These are phyloP conservation scores for Polypedilum pembai DNA, from an alignment of 1,140 invertebrate genomes.

Conservation along the genomic window DNA sequence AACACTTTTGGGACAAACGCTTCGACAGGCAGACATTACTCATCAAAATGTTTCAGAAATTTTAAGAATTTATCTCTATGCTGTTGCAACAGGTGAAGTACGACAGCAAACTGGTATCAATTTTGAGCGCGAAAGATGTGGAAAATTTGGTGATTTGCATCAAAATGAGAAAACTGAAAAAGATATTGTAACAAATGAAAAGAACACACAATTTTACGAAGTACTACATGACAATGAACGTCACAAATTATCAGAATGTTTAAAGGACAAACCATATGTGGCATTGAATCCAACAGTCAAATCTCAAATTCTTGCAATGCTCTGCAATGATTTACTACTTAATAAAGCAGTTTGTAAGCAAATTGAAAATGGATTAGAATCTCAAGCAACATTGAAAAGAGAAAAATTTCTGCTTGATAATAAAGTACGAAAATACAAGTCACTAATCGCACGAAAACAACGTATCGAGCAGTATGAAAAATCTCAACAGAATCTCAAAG, in stretches of 20 bases:
- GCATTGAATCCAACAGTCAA: slow-evolving; percentile 80
- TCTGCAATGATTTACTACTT: slow-evolving; percentile 89
- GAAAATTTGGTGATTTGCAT: slow-evolving; percentile 68
- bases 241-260: slow-evolving; percentile 59
- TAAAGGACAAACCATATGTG: slow-evolving; percentile 74
- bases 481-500: slow-evolving; percentile 45
- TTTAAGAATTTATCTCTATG: slow-evolving; percentile 79
- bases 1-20: slow-evolving; percentile 79
- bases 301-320: slow-evolving; percentile 76
- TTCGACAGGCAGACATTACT: slow-evolving; percentile 86
- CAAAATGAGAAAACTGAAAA: slow-evolving; percentile 60
- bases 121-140: slow-evolving; percentile 67
- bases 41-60: slow-evolving; percentile 88
- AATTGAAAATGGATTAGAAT: slow-evolving; percentile 68
- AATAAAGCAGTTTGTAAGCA: slow-evolving; percentile 80
- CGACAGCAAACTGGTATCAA: slow-evolving; percentile 68
- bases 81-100: slow-evolving; percentile 76
- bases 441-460: slow-evolving; percentile 64
- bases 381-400: slow-evolving; percentile 63
- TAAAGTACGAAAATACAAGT: slow-evolving; percentile 75
- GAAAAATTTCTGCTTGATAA: slow-evolving; percentile 78
- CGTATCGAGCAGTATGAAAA: slow-evolving; percentile 63
- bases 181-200: slow-evolving; percentile 49
- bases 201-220: slow-evolving; percentile 70
- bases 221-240: slow-evolving; percentile 65